Evolutionary conservation across 2,797 vertebrate species (phyloP).

Genomic region (Picus viridis): DNA sequence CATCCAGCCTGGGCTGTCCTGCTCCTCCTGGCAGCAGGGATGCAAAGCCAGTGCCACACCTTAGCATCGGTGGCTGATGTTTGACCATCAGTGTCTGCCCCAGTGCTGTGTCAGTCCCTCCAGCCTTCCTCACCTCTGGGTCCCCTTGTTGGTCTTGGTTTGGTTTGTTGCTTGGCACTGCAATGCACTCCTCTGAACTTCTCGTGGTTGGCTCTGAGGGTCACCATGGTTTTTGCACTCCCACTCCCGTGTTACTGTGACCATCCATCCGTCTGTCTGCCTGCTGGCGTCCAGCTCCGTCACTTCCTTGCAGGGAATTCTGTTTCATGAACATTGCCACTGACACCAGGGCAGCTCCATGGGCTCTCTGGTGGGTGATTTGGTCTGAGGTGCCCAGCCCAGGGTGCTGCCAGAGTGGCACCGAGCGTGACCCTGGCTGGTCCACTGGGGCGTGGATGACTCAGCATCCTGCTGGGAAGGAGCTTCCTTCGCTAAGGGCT

Average conservation of each 20-base stretch:
- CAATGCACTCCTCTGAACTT: not conserved
- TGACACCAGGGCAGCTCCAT: conserved; percentile 4
- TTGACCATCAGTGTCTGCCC: not conserved
- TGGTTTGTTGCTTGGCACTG: not conserved
- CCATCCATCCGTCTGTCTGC: not conserved
- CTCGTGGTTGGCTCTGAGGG: not conserved
- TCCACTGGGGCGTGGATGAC: too few relatives aligned
- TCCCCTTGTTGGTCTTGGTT: not conserved
- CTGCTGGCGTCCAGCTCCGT: conserved; percentile 69
- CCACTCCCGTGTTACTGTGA: conserved; percentile 38
- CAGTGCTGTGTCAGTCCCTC: not conserved
- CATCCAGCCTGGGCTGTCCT: not conserved
- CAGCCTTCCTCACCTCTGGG: not conserved
- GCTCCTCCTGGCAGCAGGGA: not conserved
- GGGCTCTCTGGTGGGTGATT: conserved; percentile 56
- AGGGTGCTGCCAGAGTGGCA: not conserved
- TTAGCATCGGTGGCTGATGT: too few relatives aligned
- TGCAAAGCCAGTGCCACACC: not conserved
- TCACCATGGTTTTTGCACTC: conserved; percentile 69
- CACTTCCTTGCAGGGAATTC: conserved; percentile 38
- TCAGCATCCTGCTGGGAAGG: not conserved
- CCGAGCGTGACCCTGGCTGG: not conserved
- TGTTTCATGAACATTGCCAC: too few relatives aligned
- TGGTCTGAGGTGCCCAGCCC: accelerated
- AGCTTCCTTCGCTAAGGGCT: not conserved